Conservation (phyloP, 2,797 vertebrate genomes). For the Amazona finschi region DNA sequence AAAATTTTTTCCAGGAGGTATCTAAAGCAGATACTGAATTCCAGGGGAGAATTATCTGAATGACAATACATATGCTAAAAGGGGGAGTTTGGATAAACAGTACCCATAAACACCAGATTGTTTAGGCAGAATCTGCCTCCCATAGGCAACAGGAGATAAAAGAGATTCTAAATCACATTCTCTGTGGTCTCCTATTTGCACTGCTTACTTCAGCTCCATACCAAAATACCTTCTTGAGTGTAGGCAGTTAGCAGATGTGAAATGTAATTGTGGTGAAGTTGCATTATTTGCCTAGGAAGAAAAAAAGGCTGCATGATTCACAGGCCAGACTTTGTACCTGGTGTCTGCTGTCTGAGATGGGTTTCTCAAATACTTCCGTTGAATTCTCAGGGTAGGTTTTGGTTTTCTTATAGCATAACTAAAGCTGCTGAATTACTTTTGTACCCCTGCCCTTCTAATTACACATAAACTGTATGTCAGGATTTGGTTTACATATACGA, state of each 20-base stretch:
- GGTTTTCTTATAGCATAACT: neutral
- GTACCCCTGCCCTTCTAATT: neutral
- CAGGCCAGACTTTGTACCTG: neutral
- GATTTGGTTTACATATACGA: neutral
- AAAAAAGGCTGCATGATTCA: neutral
- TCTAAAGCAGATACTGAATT: neutral
- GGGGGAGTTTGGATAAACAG: neutral
- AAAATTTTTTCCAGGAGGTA: neutral
- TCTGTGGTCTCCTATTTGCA: neutral
- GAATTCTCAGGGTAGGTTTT: neutral
- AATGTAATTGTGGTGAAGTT: neutral
- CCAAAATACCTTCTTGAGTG: neutral
- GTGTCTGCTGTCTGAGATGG: neutral
- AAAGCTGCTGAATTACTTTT: neutral
- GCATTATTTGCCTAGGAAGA: neutral
- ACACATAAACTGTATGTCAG: neutral
- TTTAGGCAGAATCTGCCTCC: neutral
- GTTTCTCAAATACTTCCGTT: neutral
- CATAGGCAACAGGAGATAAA: neutral
- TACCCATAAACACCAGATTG: neutral
- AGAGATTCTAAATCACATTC: neutral
- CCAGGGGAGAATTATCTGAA: neutral
- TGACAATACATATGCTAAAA: neutral
- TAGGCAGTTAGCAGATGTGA: neutral
- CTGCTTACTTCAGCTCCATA: neutral